Percentiles rank a stretch among this genome's conserved stretches.
Conservation (phyloP, 2,797 vertebrate genomes). For the Lithobates pipiens region DNA sequence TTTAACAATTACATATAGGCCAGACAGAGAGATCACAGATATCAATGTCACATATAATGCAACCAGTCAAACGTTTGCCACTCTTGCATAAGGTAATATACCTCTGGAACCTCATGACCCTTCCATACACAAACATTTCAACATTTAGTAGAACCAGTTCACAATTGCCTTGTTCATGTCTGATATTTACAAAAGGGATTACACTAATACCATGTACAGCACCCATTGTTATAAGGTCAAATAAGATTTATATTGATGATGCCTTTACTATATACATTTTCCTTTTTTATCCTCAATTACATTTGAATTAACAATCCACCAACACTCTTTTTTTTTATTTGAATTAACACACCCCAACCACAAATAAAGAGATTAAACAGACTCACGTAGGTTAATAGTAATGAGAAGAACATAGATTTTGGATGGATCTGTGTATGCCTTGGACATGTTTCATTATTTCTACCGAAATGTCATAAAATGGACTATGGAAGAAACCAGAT, state of each 20-base stretch:
- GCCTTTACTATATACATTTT: conserved; percentile 14
- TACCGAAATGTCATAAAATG: neutral
- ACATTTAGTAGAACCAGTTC: neutral
- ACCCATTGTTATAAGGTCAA: conserved; percentile 19
- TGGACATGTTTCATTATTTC: conserved; percentile 11
- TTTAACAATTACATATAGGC: too few relatives aligned
- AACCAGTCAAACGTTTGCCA: too few relatives aligned
- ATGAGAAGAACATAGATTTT: conserved; percentile 1
- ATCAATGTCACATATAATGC: too few relatives aligned
- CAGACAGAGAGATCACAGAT: too few relatives aligned
- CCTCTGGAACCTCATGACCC: neutral
- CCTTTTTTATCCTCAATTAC: neutral
- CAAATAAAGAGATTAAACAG: conserved; percentile 16
- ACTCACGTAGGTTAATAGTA: neutral
- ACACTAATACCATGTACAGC: neutral
- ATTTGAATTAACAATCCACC: conserved; percentile 2
- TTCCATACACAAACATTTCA: neutral
- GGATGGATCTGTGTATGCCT: conserved; percentile 15
- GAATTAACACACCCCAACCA: conserved; percentile 3
- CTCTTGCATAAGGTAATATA: neutral
- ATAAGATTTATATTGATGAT: conserved; percentile 10
- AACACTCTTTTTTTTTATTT: neutral
- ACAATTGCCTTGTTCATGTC: conserved; percentile 21
- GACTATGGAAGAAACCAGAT: neutral
- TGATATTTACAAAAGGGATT: conserved; percentile 57